Conservation (phyloP, 2,113 vertebrate species). For the Heteronetta atricapilla region DNA sequence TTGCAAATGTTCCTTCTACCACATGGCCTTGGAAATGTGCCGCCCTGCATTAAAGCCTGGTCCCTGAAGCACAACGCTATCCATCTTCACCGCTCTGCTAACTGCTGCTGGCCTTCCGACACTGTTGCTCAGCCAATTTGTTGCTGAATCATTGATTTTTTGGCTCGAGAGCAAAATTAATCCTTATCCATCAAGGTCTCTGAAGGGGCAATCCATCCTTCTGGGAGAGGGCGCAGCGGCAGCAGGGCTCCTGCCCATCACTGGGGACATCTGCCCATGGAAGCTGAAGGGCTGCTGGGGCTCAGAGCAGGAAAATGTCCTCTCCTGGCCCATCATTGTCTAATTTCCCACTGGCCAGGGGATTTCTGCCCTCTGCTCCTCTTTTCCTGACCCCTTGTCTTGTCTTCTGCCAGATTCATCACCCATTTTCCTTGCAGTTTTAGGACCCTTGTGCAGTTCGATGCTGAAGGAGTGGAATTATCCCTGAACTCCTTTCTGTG, state of each 20-base stretch:
- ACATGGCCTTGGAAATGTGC: not conserved
- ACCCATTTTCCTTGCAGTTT: not conserved
- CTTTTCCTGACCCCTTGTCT: not conserved
- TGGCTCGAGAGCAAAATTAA: conserved; percentile 2
- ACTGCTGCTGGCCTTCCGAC: not conserved
- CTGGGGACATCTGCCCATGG: not conserved
- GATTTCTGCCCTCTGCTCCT: not conserved
- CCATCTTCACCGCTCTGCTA: not conserved
- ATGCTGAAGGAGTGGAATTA: not conserved
- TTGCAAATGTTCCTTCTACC: not conserved
- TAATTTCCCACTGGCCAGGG: not conserved
- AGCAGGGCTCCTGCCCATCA: not conserved
- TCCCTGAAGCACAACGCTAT: not conserved
- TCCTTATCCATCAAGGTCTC: not conserved
- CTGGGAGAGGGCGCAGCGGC: not conserved
- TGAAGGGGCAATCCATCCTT: not conserved
- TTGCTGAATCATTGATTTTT: not conserved
- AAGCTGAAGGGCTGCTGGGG: not conserved
- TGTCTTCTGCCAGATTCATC: not conserved
- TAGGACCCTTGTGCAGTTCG: not conserved
- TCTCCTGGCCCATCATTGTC: not conserved
- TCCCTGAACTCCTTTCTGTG: not conserved
- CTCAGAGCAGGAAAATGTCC: not conserved
- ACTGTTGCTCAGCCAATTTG: not conserved
- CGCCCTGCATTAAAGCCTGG: not conserved